Base-by-base conservation (phyloP, 2,113 vertebrate genomes). In the Tapirus terrestris region DNA sequence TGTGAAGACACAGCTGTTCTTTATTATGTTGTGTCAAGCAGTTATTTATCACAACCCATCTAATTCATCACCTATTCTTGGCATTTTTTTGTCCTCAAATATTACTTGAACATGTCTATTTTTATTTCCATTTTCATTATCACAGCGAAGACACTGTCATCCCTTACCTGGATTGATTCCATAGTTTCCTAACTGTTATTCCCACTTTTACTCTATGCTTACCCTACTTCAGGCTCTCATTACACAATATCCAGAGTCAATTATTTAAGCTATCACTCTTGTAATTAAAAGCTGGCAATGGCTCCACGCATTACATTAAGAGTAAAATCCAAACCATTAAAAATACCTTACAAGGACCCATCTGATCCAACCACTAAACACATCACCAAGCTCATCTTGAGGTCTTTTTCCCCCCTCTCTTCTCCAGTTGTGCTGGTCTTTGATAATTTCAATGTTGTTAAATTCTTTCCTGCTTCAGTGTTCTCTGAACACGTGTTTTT, bases 401-500 rank as follows among this genome's bases (percentile, higher is more conserved):
- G 80, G 27, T 82, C 51, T 60, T 84, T 84, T 14, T 13, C 11
- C 11, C 16, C 9, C 63, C 21, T 93, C 43, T 77, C 25, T 97
- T 92, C 36, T 89, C 89, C 43, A 87, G 12, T 92, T 96, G 48
- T 94, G 48, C 73, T 43, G 56, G 75, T 87, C 43, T 93, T 95
- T 96, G 94, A 97, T 95, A 97, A 95, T 96, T 96, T 97, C 95
- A 94, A 12, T 94, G 88, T 89, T 96, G 81, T 83, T 91, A 97
- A 89, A 92, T 92, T 97, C 75, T 90, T 90, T 89, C 33, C 80
- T 80, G 33, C 29, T 89, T 93, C 77, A 82, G 6, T 92, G 43
- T 83, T 95, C 94, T 94, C 91, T 97, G 86, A 96, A 92, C 70
- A 91, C 12, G 63, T 58, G 31, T 91, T 91, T 96, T 91, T 89